These are phyloP conservation scores for Drosophila lacicola DNA, from an alignment of 2,888 invertebrate species.

Conservation along the genomic window DNA sequence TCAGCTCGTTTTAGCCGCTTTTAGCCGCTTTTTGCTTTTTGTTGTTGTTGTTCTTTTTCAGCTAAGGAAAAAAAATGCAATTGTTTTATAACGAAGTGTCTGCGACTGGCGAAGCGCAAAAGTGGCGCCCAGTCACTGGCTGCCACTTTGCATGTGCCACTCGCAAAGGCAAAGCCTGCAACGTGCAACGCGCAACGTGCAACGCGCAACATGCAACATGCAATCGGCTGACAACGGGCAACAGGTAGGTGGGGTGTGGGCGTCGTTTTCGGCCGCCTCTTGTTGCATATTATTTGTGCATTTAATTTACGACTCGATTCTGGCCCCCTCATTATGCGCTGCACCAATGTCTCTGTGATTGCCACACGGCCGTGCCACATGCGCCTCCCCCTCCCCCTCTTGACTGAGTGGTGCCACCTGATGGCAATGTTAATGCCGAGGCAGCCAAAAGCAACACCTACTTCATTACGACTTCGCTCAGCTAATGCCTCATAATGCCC, in stretches of 20 bases:
- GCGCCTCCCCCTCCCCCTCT: too few relatives aligned
- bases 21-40: neutral
- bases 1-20: slow-evolving; percentile 5
- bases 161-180: slow-evolving; percentile 16
- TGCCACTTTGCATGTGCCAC: slow-evolving; percentile 57
- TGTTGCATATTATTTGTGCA: slow-evolving; percentile 70
- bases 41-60: slow-evolving; percentile 27
- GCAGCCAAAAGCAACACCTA: slow-evolving; percentile 67
- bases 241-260: slow-evolving; percentile 24
- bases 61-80: slow-evolving; percentile 50
- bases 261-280: slow-evolving; percentile 32
- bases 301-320: slow-evolving; percentile 62
- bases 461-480: slow-evolving; percentile 60
- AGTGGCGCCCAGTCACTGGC: slow-evolving; percentile 63
- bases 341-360: slow-evolving; percentile 67
- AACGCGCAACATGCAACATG: slow-evolving; percentile 26
- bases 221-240: slow-evolving; percentile 15
- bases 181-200: slow-evolving; percentile 38
- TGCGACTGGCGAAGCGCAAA: slow-evolving; percentile 72
- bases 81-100: slow-evolving; percentile 79
- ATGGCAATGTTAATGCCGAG: slow-evolving; percentile 55
- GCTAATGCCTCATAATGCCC: slow-evolving; percentile 50
- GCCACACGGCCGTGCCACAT: slow-evolving; percentile 24
- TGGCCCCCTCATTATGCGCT: slow-evolving; percentile 53
- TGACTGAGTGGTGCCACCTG: slow-evolving; percentile 12